Conservation (phyloP, 2,113 vertebrate species). For the Lycaon pictus region DNA sequence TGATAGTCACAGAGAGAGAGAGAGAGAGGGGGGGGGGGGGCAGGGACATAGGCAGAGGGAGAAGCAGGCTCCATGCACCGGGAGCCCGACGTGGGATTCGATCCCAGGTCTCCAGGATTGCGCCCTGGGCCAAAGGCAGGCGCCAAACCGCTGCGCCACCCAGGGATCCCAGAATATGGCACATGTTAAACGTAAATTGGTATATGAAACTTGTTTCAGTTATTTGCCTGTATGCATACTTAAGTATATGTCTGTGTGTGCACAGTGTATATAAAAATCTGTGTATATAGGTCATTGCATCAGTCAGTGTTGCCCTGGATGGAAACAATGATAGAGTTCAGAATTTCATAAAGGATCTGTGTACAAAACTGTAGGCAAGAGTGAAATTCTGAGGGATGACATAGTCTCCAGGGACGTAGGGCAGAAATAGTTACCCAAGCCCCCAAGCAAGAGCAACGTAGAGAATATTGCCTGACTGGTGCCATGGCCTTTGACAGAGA, state of each 20-base stretch:
- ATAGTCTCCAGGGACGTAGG: background rate
- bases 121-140: too few relatives aligned
- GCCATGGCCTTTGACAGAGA: background rate
- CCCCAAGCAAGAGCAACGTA: background rate
- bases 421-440: background rate
- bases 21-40: too few relatives aligned
- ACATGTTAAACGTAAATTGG: background rate
- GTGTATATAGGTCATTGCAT: background rate
- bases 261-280: background rate
- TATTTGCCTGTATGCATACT: background rate
- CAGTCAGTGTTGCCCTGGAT: background rate
- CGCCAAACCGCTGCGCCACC: too few relatives aligned
- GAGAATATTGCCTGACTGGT: background rate
- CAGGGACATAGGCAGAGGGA: too few relatives aligned
- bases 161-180: background rate
- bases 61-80: too few relatives aligned
- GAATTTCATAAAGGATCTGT: background rate
- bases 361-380: background rate
- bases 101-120: too few relatives aligned
- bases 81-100: too few relatives aligned
- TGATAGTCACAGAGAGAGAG: too few relatives aligned
- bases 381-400: background rate
- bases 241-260: background rate
- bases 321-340: background rate
- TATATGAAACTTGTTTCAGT: background rate